These are phyloP conservation scores for Alcedo atthis DNA, from an alignment of 2,797 vertebrate species.

Conservation along the genomic window DNA sequence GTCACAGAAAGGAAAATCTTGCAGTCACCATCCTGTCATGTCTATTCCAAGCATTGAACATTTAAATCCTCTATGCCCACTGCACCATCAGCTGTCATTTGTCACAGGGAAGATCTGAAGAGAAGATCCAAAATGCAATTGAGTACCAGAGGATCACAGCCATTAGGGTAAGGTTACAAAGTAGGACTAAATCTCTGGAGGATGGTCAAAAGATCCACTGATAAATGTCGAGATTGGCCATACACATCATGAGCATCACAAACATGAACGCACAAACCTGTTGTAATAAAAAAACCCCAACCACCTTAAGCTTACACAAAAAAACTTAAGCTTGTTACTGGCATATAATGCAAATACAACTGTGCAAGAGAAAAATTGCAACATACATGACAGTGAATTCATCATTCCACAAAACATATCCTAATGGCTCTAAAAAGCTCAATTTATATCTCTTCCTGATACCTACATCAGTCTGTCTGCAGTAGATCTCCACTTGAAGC, in stretches of 20 bases:
- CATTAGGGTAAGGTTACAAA: neutral
- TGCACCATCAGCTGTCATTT: neutral
- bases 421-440: neutral
- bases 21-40: neutral
- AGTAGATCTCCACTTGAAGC: neutral
- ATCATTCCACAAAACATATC: neutral
- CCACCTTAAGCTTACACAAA: neutral
- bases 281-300: neutral
- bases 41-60: rapidly evolving
- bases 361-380: neutral
- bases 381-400: neutral
- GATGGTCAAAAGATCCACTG: neutral
- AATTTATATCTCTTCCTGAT: neutral
- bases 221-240: neutral
- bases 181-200: rapidly evolving
- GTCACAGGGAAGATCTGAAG: neutral
- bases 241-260: neutral
- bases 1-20: neutral
- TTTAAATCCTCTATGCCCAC: neutral
- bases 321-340: too few species aligned
- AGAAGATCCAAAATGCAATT: neutral
- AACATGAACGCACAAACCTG: neutral
- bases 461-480: neutral
- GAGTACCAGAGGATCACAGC: neutral
- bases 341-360: neutral